Conservation (phyloP, 2,888 invertebrate species). For the Xanthorhoe designata region DNA sequence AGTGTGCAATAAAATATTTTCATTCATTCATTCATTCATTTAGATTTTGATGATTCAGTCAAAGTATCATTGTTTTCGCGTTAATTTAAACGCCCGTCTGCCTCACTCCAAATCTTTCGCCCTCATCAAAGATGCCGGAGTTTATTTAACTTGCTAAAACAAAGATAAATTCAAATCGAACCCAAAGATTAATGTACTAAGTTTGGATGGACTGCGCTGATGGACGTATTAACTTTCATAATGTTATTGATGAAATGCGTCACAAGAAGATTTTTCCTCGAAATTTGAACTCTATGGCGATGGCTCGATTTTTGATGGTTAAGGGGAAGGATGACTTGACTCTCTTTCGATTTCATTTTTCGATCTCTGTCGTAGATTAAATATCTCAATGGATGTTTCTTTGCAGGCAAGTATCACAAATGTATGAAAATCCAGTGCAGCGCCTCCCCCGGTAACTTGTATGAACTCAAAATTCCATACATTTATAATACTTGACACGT, state of each 20-base stretch:
- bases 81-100: slow-evolving; percentile 12
- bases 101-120: not conserved
- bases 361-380: too few species aligned
- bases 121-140: slow-evolving; percentile 21
- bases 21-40: too few species aligned
- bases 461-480: too few species aligned
- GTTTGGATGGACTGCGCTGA: slow-evolving; percentile 22
- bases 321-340: too few species aligned
- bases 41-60: not conserved
- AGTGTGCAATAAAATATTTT: too few species aligned
- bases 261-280: not conserved
- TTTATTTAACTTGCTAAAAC: slow-evolving; percentile 28
- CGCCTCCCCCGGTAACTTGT: too few species aligned
- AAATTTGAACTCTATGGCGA: slow-evolving; percentile 2
- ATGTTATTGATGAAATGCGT: slow-evolving; percentile 14
- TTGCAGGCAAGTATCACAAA: too few species aligned
- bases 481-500: too few species aligned
- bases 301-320: not conserved
- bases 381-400: too few species aligned
- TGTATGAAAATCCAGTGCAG: too few species aligned
- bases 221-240: slow-evolving; percentile 26
- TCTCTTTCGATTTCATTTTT: not conserved
- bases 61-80: not conserved
- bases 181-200: slow-evolving; percentile 30
- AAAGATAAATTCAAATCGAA: slow-evolving; percentile 34